These are phyloP conservation scores for Nannoperca obscura DNA, from an alignment of 2,797 vertebrate species.

Conservation along the genomic window DNA sequence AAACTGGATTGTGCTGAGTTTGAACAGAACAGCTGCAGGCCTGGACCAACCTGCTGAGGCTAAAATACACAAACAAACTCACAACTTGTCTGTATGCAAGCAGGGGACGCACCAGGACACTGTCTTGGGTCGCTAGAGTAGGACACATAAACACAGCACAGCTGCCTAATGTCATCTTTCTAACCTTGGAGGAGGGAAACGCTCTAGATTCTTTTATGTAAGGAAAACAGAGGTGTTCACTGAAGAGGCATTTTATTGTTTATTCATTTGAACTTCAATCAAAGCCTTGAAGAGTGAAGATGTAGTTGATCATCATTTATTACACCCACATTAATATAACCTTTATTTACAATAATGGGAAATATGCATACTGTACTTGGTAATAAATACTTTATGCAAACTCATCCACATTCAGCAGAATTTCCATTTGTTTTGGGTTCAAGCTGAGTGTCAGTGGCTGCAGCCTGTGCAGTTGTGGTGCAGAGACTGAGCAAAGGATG, in stretches of 20 bases:
- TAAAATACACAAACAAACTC: slow-evolving; percentile 87
- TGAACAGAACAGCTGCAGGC: slow-evolving; percentile 84
- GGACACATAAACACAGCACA: slow-evolving; percentile 85
- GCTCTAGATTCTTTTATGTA: slow-evolving; percentile 59
- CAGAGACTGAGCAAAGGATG: slow-evolving; percentile 61
- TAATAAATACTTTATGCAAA: background rate
- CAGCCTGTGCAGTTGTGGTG: slow-evolving; percentile 52
- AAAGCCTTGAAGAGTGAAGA: slow-evolving; percentile 10
- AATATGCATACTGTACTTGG: background rate
- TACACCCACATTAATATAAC: background rate
- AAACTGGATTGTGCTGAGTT: slow-evolving; percentile 70
- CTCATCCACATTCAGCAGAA: slow-evolving; percentile 30
- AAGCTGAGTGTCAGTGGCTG: slow-evolving; percentile 29
- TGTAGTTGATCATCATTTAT: background rate
- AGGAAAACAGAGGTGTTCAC: slow-evolving; percentile 54
- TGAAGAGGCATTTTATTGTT: slow-evolving; percentile 28
- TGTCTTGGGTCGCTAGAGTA: slow-evolving; percentile 73
- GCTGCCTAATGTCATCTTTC: slow-evolving; percentile 81
- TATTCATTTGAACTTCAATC: slow-evolving; percentile 22
- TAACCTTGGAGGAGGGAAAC: slow-evolving; percentile 49
- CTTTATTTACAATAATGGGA: background rate
- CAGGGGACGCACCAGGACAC: slow-evolving; percentile 77
- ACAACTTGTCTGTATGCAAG: slow-evolving; percentile 75
- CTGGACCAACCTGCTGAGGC: slow-evolving; percentile 78
- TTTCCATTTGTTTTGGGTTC: background rate